Conservation (phyloP, 2,113 vertebrate genomes). For the Columba livia region DNA sequence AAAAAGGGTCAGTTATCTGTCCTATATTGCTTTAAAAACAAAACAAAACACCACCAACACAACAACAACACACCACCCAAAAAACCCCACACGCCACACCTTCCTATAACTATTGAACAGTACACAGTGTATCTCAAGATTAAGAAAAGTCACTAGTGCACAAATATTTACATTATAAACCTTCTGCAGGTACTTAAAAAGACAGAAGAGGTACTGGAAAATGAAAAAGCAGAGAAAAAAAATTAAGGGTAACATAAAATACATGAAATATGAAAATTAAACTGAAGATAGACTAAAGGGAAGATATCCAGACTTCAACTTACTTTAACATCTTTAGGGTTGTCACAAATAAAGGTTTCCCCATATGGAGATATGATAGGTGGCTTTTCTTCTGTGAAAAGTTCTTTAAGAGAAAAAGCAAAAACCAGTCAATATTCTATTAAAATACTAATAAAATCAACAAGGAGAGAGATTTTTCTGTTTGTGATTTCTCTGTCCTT, state of each 20-base stretch:
- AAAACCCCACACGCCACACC: not conserved
- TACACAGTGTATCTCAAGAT: not conserved
- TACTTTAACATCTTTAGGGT: constrained; percentile 74
- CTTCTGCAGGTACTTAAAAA: not conserved
- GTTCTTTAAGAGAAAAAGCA: constrained; percentile 41
- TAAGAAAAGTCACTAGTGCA: not conserved
- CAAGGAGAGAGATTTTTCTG: not conserved
- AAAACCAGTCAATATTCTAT: not conserved
- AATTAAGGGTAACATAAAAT: not conserved
- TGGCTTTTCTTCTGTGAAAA: constrained; percentile 70
- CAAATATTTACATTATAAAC: not conserved
- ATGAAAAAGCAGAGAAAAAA: not conserved
- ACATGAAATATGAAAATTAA: not conserved
- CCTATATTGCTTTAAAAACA: not conserved
- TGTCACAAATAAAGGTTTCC: constrained; percentile 86
- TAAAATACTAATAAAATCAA: not conserved
- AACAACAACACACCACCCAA: not conserved
- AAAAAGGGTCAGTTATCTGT: not conserved
- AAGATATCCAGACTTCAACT: constrained; percentile 52
- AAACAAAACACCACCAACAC: not conserved
- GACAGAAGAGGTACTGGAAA: not conserved
- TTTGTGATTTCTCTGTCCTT: not conserved
- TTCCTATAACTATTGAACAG: not conserved
- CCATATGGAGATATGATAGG: constrained; percentile 86
- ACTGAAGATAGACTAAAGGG: not conserved